A percentile compares a stretch with the other conserved stretches of the same genome.
phyloP scores from a whole-genome alignment of 2,797 vertebrate species.

The Gephyroberyx darwinii region DNA sequence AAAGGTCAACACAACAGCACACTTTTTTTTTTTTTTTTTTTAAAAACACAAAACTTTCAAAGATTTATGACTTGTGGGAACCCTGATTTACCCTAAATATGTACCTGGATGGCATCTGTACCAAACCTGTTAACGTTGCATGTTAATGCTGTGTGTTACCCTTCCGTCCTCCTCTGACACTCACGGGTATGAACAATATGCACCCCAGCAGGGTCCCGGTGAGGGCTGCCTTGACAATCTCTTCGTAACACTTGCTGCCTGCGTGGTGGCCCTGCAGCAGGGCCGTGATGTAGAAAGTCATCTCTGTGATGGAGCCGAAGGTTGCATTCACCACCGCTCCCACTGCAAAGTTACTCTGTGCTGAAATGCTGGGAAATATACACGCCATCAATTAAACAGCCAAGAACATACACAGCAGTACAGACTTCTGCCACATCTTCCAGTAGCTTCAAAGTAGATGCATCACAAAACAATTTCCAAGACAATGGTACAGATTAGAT shows the following conservation, averaged over 20 bases:
- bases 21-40: too few relatives aligned
- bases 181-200: conserved; percentile 89
- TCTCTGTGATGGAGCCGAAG: conserved; percentile 90
- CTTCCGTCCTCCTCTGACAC: conserved; percentile 38
- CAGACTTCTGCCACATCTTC: not conserved
- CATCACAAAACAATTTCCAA: too few relatives aligned
- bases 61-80: too few relatives aligned
- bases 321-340: conserved; percentile 92
- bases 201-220: conserved; percentile 90
- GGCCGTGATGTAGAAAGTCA: conserved; percentile 92
- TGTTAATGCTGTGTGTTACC: too few relatives aligned
- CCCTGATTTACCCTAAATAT: too few relatives aligned
- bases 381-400: too few relatives aligned
- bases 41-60: too few relatives aligned
- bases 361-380: conserved; percentile 76
- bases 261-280: conserved; percentile 85
- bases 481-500: too few relatives aligned
- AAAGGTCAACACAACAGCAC: too few relatives aligned
- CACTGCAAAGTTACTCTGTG: conserved; percentile 90
- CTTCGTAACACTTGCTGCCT: conserved; percentile 86
- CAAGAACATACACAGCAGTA: not conserved
- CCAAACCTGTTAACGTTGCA: too few relatives aligned
- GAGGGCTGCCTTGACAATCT: conserved; percentile 88
- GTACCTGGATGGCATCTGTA: too few relatives aligned
- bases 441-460: too few relatives aligned